Conservation (phyloP, 2,888 invertebrate genomes). For the Cheilosia vulpina region DNA sequence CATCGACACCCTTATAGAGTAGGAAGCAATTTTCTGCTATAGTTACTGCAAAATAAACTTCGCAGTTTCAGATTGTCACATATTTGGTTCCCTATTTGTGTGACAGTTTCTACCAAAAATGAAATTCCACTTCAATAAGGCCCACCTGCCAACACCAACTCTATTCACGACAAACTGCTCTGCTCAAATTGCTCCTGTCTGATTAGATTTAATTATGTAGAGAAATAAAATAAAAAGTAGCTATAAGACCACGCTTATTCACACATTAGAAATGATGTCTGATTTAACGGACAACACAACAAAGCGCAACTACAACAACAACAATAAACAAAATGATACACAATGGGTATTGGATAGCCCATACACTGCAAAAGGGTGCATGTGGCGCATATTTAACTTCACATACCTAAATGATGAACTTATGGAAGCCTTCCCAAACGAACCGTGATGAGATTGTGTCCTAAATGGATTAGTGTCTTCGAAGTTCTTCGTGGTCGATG, state of each 20-base stretch:
- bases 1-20: no score
- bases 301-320: conserved; percentile 48
- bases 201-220: conserved; percentile 54
- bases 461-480: conserved; percentile 83
- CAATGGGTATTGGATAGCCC: conserved; percentile 35
- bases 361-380: conserved; percentile 26
- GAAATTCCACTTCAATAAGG: neutral
- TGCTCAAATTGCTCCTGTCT: conserved; percentile 48
- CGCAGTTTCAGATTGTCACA: no score
- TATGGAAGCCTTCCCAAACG: conserved; percentile 84
- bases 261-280: conserved; percentile 65
- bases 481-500: conserved; percentile 82
- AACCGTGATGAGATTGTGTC: conserved; percentile 82
- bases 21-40: no score
- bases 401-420: conserved; percentile 83
- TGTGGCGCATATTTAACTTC: conserved; percentile 28
- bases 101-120: neutral
- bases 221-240: conserved; percentile 18
- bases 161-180: conserved; percentile 8
- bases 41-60: no score
- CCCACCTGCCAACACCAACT: neutral
- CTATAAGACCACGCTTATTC: conserved; percentile 51
- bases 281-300: conserved; percentile 68
- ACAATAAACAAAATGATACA: conserved; percentile 62
- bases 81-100: no score